Evolutionary conservation across 2,113 vertebrate genomes (phyloP).

Genomic region (Chinchilla lanigera): DNA sequence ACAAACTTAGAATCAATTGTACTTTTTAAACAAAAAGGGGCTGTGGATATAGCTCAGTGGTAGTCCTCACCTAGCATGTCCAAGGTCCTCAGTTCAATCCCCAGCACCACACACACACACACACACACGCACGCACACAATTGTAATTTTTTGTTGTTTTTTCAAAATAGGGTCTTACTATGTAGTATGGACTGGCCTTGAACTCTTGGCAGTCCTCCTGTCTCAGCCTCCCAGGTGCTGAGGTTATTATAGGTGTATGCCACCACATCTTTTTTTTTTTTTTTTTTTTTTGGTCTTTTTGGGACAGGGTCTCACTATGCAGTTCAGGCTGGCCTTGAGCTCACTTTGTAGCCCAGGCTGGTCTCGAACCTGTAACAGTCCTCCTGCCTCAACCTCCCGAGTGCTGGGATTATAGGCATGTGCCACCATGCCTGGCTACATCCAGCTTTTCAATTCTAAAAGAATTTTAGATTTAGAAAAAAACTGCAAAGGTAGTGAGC

Average conservation of each 20-base stretch:
- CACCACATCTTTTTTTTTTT: background rate
- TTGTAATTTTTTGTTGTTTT: background rate
- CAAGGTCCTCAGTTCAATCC: background rate
- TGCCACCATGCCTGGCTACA: background rate
- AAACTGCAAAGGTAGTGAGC: background rate
- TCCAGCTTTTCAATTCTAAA: background rate
- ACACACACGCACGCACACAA: background rate
- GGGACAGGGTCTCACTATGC: background rate
- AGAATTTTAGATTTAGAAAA: constrained; percentile 36
- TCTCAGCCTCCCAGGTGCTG: background rate
- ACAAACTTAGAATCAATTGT: background rate
- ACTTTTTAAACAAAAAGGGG: background rate
- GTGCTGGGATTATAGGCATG: background rate
- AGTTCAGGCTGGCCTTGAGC: background rate
- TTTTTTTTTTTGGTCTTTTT: background rate
- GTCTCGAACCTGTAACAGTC: too few relatives aligned
- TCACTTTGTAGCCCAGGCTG: background rate
- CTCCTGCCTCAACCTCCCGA: background rate
- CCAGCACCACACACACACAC: background rate
- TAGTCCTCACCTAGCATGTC: background rate
- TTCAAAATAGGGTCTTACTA: background rate
- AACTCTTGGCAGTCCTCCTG: background rate
- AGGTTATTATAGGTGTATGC: background rate
- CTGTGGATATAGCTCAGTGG: background rate
- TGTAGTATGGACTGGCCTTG: background rate